These are phyloP conservation scores for Diaperis boleti DNA, from an alignment of 2,888 invertebrate species.

Conservation along the genomic window DNA sequence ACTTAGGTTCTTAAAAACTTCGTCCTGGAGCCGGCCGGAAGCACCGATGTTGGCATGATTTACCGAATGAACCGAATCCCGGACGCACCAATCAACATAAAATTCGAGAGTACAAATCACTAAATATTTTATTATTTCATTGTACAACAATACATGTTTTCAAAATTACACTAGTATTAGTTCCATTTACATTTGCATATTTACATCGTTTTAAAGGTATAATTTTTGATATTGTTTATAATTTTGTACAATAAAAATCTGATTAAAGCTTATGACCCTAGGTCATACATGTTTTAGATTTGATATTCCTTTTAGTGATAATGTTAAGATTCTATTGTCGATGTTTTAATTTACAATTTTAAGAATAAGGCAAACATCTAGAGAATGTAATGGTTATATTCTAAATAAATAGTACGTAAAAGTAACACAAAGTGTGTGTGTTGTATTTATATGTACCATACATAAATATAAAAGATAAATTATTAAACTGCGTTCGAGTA, in stretches of 20 bases:
- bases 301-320: slow-evolving; percentile 44
- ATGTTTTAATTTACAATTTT: slow-evolving; percentile 44
- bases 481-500: slow-evolving; percentile 31
- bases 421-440: slow-evolving; percentile 40
- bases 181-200: slow-evolving; percentile 59
- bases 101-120: slow-evolving; percentile 61
- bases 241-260: slow-evolving; percentile 63
- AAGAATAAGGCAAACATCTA: slow-evolving; percentile 46
- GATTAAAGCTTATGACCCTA: slow-evolving; percentile 60
- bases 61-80: slow-evolving; percentile 56
- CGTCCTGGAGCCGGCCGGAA: slow-evolving; percentile 50
- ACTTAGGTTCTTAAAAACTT: slow-evolving; percentile 63
- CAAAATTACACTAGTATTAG: slow-evolving; percentile 53
- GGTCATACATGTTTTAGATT: slow-evolving; percentile 36
- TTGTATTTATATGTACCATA: slow-evolving; percentile 35
- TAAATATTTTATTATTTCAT: slow-evolving; percentile 64
- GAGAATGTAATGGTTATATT: slow-evolving; percentile 28
- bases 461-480: slow-evolving; percentile 41
- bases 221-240: slow-evolving; percentile 56
- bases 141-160: slow-evolving; percentile 64
- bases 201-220: slow-evolving; percentile 55
- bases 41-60: slow-evolving; percentile 61
- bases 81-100: slow-evolving; percentile 58
- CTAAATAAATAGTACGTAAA: slow-evolving; percentile 43
- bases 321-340: slow-evolving; percentile 53